These are phyloP conservation scores for Lepidocyrtoides sp. DNA, from an alignment of 2,888 invertebrate species.

Conservation along the genomic window DNA sequence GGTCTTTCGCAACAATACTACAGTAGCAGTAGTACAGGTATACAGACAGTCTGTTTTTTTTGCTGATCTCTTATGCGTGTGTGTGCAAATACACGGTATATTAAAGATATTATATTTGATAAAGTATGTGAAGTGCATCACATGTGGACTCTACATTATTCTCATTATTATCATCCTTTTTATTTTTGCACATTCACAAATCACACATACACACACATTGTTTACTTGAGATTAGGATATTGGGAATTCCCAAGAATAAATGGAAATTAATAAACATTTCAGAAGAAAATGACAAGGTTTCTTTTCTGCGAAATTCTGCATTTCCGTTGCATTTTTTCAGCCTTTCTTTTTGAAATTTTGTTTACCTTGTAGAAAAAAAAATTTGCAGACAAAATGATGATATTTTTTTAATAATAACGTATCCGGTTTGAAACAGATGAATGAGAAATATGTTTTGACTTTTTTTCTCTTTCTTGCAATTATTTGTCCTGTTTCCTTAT, in stretches of 20 bases:
- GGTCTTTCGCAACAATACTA: background rate
- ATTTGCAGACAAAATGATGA: too few relatives aligned
- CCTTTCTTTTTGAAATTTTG: background rate
- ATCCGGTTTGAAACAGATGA: too few relatives aligned
- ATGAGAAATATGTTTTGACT: too few relatives aligned
- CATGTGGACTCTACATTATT: background rate
- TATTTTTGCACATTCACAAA: background rate
- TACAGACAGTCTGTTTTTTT: too few relatives aligned
- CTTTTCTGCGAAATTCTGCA: background rate
- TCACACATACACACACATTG: background rate
- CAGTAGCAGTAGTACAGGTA: too few relatives aligned
- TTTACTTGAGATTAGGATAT: background rate
- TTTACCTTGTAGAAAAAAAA: background rate
- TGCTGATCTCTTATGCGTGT: background rate
- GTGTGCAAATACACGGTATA: too few relatives aligned
- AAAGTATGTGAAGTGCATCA: background rate
- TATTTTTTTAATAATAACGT: too few relatives aligned
- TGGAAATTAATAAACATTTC: background rate
- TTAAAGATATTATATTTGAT: background rate
- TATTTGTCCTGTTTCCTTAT: too few relatives aligned
- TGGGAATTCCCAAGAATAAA: slow-evolving; percentile 13
- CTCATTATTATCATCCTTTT: background rate
- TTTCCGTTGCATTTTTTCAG: slow-evolving; percentile 1
- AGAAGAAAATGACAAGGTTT: background rate
- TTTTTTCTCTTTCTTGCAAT: too few relatives aligned